Evolutionary conservation across 1,140 invertebrate genomes (phyloP), one percentile per base, ranked within the genome.

Genomic region (fruit fly (Drosophila melanogaster)): DNA sequence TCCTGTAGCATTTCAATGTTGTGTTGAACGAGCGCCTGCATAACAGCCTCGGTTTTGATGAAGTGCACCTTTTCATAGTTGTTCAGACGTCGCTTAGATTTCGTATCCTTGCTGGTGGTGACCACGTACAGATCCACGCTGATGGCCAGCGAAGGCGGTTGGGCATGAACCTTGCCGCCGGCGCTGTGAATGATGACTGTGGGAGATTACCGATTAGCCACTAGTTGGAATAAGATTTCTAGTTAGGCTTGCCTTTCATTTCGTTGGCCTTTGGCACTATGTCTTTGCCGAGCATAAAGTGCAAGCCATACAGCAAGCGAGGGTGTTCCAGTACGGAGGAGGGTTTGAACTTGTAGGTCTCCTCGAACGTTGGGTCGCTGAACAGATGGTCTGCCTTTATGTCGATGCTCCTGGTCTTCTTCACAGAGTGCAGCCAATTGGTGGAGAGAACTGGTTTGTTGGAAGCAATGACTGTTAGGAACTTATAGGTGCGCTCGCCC

Each of bases 401-500:
- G 14, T 15, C 7, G n/a, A 72, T 61, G 3, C 40, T 59, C 11
- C 64, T 58, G 0, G 51, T 56, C 14, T 64, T 11, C 12, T 51
- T 76, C 0, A 89, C 35, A 0, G 43, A 43, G 7, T 79, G 15
- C 0, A 87, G 46, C 83, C 83, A 87, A 12, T 40, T 17, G 3
- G 61, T 35, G 8, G 44, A 69, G 3, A 87, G 47, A 8, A 87
- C 61, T 0, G 83, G 83, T 12, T 79, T 89, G 47, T 60, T 83
- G 1, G 41, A 35, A 11, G 83, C 83, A 7, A 87, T 37, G 1
- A 43, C 66, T 3, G 64, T 33, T 4, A 87, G 77, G 26, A 87
- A 89, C 24, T 87, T 87, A 30, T 62, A 87, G 0, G 83, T 87
- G 3, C 83, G 83, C 38, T 87, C 83, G 2, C 83, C 83, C 11